Evolutionary conservation across 2,797 vertebrate species (phyloP).

Genomic region (Chiroxiphia lanceolata): DNA sequence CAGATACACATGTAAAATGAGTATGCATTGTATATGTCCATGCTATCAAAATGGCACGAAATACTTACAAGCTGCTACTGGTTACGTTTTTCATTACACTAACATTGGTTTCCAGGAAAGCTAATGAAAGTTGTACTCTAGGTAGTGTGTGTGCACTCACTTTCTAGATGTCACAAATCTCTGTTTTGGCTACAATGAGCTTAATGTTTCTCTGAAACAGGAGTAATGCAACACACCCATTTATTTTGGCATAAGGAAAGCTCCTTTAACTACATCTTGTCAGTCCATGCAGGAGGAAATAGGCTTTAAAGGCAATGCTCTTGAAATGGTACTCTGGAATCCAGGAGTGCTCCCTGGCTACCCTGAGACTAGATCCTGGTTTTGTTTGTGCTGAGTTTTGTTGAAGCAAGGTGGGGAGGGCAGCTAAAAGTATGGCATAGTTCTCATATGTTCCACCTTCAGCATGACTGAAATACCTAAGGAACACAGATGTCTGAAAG

Average conservation of each 20-base stretch:
- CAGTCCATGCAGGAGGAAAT: background rate
- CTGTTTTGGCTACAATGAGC: background rate
- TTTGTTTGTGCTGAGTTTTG: background rate
- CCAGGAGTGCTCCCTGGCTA: background rate
- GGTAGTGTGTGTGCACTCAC: accelerated
- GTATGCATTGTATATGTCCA: background rate
- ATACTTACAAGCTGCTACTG: background rate
- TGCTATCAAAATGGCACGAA: background rate
- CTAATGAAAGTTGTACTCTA: background rate
- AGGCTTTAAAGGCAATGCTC: background rate
- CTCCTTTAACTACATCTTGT: background rate
- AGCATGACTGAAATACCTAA: background rate
- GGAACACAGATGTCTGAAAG: background rate
- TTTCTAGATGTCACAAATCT: background rate
- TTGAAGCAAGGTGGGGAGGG: background rate
- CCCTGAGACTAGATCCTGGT: background rate
- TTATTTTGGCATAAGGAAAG: background rate
- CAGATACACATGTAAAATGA: background rate
- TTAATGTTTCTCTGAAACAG: background rate
- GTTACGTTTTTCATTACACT: background rate
- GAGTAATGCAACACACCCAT: background rate
- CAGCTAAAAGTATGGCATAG: background rate
- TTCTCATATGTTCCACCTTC: background rate
- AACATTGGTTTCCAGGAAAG: background rate
- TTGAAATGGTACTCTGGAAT: background rate